Evolutionary conservation across 2,888 invertebrate genomes (phyloP), one percentile per base, ranked within the genome.

Genomic region (Autographa pulchrina): DNA sequence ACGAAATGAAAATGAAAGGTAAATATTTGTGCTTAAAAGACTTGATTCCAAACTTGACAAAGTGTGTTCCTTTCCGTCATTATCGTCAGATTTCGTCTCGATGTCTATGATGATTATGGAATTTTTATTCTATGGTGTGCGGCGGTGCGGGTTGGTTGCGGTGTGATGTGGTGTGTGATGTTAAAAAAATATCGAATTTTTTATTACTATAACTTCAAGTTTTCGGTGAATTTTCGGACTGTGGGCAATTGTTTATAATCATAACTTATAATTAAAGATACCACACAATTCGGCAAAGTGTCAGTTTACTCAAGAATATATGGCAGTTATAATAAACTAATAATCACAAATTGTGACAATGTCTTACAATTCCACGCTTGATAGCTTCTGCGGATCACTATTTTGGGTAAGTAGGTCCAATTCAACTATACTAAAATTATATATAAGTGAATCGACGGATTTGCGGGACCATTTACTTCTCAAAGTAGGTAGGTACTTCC

Each of bases 331-430:
- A 82, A 81, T 76, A 74, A 84, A 73, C 66, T 86, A 83, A 81
- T 77, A 85, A 80, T 80, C 81, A 83, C 81, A 81, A 86, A 80
- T 85, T 86, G 89, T 97, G 91, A 96, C 93, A 91, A 94, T 95
- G 95, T 92, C 95, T 88, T 92, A 92, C 85, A 91, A 96, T 92
- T 96, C 96, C 90, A 94, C 96, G 85, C 97, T 98, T 96, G 97
- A 98, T 92, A 95, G 96, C 85, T 98, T 98, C 96, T 98, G 98
- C 92, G 98, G 98, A 83, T 97, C 97, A 70, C 92, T 93, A 91
- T 98, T 98, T 96, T 98, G 98, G 98, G 98, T 98, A 96, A 97
- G 97, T 95, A 83, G 86, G 82, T 85, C 81, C 77, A 52, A 52
- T 13, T 16, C 59, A 52, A 61, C 62, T 32, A 13, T 74, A 56